Percentiles rank a stretch among this genome's conserved stretches.
These are phyloP conservation scores for Sula dactylatra DNA, from an alignment of 2,113 vertebrate species.

Conservation along the genomic window DNA sequence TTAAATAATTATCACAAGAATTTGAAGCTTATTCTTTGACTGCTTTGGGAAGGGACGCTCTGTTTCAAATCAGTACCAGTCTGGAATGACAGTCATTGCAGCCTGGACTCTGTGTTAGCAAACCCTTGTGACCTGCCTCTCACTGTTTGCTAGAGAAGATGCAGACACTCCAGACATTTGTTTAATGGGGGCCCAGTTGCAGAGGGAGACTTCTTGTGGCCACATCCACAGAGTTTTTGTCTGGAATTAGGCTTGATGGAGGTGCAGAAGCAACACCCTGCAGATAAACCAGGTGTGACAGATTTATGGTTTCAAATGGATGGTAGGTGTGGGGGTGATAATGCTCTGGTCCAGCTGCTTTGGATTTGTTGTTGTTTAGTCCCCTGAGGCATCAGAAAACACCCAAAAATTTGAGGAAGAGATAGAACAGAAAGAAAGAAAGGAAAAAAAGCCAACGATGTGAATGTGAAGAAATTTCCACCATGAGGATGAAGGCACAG, in stretches of 20 bases:
- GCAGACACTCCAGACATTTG: not conserved
- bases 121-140: not conserved
- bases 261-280: not conserved
- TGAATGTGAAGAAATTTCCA: not conserved
- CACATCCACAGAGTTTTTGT: not conserved
- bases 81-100: not conserved
- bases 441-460: not conserved
- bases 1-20: not conserved
- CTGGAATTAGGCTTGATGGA: not conserved
- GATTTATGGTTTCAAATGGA: not conserved
- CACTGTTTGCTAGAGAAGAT: not conserved
- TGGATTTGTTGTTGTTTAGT: not conserved
- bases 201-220: not conserved
- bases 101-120: not conserved
- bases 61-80: not conserved
- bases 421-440: not conserved
- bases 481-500: not conserved
- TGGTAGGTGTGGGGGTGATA: not conserved
- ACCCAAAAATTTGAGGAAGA: not conserved
- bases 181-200: not conserved
- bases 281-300: not conserved
- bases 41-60: not conserved
- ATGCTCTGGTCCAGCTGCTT: not conserved
- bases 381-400: not conserved
- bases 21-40: not conserved